Base-by-base conservation (phyloP, 2,113 vertebrate species). In the Triplophysa dalaica region DNA sequence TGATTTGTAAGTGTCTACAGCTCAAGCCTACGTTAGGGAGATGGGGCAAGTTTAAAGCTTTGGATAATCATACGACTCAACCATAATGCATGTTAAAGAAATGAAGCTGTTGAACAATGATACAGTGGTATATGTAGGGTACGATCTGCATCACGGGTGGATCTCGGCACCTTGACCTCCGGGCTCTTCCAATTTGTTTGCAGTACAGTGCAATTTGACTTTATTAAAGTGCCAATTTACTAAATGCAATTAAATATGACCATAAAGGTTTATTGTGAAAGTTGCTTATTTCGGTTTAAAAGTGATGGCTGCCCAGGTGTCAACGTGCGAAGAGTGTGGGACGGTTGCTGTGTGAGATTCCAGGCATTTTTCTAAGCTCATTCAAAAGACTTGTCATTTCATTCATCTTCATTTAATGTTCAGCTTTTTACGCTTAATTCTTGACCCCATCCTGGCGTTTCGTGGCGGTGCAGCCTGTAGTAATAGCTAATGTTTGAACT, bases 11-110 rank as follows among this genome's bases (percentile, higher is more conserved):
- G n/a, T 67, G 63, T 81, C 70, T 81, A 63, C 69, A 48, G 75
- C 63, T 63, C 70, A 50, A 72, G 69, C 24, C 61, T 64, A 80
- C 70, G 62, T 41, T 50, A 56, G 63, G 22, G 56, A 81, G 58
- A 63, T 61, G 73, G 78, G 78, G 63, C 13, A 24, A 45, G 60
- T 24, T 75, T 64, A 64, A 50, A 64, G 63, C 66, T 82, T 79
- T 85, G 76, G 41, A 29, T 63, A 17, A 66, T 79, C 13, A 61
- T 43, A 68, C 56, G 58, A 73, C 70, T 79, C 54, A 58, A 77
- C 70, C 61, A 22, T 54, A 81, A 66, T 83, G 85, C 85, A 84
- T 86, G 83, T 83, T 81, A 48, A 72, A 76, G 22, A 65, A 75
- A 66, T 61, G 10, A 8, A 79, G 33, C 26, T 78, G 19, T 50